Evolutionary conservation across 1,140 invertebrate species (phyloP).

Genomic region (Leptinotarsa texana): DNA sequence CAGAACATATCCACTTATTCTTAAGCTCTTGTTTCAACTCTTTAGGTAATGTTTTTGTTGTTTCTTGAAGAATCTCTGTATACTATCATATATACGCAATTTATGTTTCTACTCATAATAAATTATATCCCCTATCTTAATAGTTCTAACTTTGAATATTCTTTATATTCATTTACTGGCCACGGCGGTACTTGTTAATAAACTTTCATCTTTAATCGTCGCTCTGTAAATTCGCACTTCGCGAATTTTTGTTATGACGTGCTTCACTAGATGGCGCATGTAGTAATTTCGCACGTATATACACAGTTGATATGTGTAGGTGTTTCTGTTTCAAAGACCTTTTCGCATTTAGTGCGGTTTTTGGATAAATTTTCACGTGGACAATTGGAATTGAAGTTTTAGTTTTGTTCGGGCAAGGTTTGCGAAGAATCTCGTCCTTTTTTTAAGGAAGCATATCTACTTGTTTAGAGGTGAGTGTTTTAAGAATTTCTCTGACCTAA

Average conservation of each 20-base stretch:
- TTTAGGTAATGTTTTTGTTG: too few relatives aligned
- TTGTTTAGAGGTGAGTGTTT: conserved; percentile 19
- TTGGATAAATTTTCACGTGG: neutral
- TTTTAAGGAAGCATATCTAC: neutral
- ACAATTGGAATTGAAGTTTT: neutral
- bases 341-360: neutral
- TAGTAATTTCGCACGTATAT: conserved; percentile 24
- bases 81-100: too few relatives aligned
- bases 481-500: conserved; percentile 23
- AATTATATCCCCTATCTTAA: too few relatives aligned
- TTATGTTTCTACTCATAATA: too few relatives aligned
- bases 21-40: too few relatives aligned
- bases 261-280: conserved; percentile 14
- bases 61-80: too few relatives aligned
- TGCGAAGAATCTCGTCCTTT: neutral
- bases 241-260: conserved; percentile 1
- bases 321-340: conserved; percentile 12
- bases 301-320: conserved; percentile 8
- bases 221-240: neutral
- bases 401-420: neutral
- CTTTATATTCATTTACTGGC: too few relatives aligned
- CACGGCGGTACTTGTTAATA: too few relatives aligned
- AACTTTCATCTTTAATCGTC: too few relatives aligned
- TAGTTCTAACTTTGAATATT: too few relatives aligned
- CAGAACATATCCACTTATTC: too few relatives aligned